Base-by-base conservation (phyloP, 2,888 invertebrate genomes). In the Byasa hedistus region DNA sequence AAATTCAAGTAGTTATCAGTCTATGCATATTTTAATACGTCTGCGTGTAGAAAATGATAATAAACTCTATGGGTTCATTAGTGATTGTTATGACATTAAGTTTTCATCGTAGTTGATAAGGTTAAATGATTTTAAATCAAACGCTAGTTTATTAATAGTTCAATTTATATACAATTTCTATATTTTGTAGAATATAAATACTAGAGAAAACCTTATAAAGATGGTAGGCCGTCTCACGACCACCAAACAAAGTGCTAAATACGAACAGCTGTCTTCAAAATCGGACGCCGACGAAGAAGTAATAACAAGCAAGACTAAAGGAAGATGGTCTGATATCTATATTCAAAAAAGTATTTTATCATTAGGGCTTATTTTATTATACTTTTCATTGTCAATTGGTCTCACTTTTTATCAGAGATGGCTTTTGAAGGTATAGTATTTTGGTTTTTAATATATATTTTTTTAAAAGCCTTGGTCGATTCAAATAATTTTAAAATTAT, bases 321-420 rank as follows among this genome's bases (percentile, higher is more conserved):
- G 80, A 68, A 88, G 86, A 81, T 85, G 86, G 83, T 82, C 84
- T 54, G 89, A 90, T 69, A 77, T 83, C 24, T 89, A 83, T 71
- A 79, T 89, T 23, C 91, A 90, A 70, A 90, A 89, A 72, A 82
- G 86, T 69, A 77, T 88, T 1, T 71, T 90, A 27, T 90, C 90
- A 2, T 73, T 91, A 62, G 85, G 88, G 44, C 75, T 98, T 57
- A 96, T 99, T 70, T 83, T 96, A 3, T 89, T 97, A 58, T 99
- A 99, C 87, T 98, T 98, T 82, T 93, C 95, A 17, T 94, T 99
- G 65, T 99, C 99, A 19, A 98, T 99, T 76, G 96, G 98, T 57
- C 93, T 99, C 63, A 99, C 98, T 15, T 99, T 99, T 87, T 99
- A 99, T 87, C 99, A 99, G 85, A 95, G 98, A 93, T 96, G 96